Percentiles rank a stretch among this genome's conserved stretches.
phyloP scores from a whole-genome alignment of 1,140 invertebrate genomes.

The Aphidius ervi region DNA sequence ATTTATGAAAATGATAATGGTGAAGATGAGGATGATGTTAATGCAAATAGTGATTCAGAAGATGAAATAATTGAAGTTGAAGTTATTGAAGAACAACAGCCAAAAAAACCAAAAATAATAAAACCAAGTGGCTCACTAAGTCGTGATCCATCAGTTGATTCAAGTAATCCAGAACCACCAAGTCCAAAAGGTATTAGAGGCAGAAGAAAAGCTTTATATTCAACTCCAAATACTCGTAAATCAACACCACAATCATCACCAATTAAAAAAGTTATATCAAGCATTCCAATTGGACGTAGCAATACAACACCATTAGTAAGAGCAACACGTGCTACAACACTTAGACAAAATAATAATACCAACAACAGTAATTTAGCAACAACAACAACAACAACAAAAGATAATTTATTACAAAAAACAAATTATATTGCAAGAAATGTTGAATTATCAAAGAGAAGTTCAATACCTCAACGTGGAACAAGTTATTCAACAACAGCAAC shows the following conservation, averaged over 20 bases:
- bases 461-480: constrained; percentile 37
- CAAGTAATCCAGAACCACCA: constrained; percentile 40
- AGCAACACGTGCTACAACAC: constrained; percentile 42
- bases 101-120: constrained; percentile 52
- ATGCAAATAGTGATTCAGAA: constrained; percentile 27
- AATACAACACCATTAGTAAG: constrained; percentile 46
- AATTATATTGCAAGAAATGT: constrained; percentile 23
- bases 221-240: constrained; percentile 40
- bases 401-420: constrained; percentile 16
- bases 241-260: constrained; percentile 44
- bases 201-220: constrained; percentile 68
- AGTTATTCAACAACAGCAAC: constrained; percentile 14
- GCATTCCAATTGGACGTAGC: constrained; percentile 44
- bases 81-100: constrained; percentile 40
- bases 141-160: constrained; percentile 37
- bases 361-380: constrained; percentile 27
- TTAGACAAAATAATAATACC: constrained; percentile 39
- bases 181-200: constrained; percentile 69
- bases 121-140: constrained; percentile 37
- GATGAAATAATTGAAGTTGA: constrained; percentile 35
- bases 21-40: constrained; percentile 15
- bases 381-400: constrained; percentile 32
- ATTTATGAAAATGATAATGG: too few species aligned
- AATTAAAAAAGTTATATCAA: constrained; percentile 36
- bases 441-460: constrained; percentile 33